A percentile compares a stretch with the other conserved stretches of the same genome.
Conservation (phyloP, 2,113 vertebrate species). For the Myrmecophaga tridactyla region DNA sequence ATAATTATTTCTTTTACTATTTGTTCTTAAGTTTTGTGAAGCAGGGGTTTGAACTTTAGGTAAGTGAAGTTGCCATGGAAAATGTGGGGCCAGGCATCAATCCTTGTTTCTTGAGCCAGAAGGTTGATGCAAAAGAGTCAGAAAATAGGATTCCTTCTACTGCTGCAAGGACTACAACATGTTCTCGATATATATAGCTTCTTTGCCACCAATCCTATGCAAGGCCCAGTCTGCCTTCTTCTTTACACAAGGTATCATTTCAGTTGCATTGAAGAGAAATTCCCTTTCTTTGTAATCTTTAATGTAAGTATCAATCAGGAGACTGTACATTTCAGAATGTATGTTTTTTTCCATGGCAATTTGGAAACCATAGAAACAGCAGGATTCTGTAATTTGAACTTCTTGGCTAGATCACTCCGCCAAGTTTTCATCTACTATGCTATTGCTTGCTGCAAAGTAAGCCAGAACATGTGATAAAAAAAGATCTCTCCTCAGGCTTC, state of each 20-base stretch:
- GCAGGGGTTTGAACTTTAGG: conserved; percentile 94
- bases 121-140: conserved; percentile 97
- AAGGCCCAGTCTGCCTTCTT: conserved; percentile 99
- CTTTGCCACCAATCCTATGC: conserved; percentile 95
- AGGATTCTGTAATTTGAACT: conserved; percentile 95
- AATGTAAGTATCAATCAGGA: conserved; percentile 93
- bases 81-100: conserved; percentile 96
- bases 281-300: conserved; percentile 93
- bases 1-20: conserved; percentile 87
- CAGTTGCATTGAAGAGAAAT: conserved; percentile 96
- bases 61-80: conserved; percentile 91
- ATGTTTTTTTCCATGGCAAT: conserved; percentile 99
- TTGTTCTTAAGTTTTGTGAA: conserved; percentile 87
- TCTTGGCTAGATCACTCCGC: conserved; percentile 98
- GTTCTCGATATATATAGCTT: conserved; percentile 90
- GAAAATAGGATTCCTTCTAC: conserved; percentile 98
- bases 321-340: conserved; percentile 99
- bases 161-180: conserved; percentile 95
- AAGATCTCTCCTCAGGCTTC: conserved; percentile 93
- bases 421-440: conserved; percentile 98
- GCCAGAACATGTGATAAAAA: conserved; percentile 96
- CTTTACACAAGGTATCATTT: conserved; percentile 95
- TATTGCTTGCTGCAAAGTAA: conserved; percentile 97
- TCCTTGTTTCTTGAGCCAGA: conserved; percentile 99
- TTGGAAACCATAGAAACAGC: conserved; percentile 99